Percentiles rank a stretch among this genome's conserved stretches.
These are phyloP conservation scores for Ornithoptera priamus DNA, from an alignment of 2,888 invertebrate genomes.

Conservation along the genomic window DNA sequence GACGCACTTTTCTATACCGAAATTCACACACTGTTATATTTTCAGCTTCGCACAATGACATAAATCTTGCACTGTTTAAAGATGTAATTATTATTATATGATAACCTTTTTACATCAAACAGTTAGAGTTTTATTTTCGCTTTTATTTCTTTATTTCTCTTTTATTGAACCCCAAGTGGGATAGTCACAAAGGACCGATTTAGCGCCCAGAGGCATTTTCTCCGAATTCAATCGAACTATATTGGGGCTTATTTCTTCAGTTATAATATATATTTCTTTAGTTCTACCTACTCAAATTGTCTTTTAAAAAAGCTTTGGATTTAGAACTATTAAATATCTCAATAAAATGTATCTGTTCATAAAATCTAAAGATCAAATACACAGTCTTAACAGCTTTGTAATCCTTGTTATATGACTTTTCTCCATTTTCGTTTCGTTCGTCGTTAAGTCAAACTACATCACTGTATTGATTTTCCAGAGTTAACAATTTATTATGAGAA, in stretches of 20 bases:
- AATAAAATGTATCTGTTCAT: neutral
- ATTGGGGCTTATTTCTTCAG: too few relatives aligned
- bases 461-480: too few relatives aligned
- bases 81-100: neutral
- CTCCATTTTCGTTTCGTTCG: too few relatives aligned
- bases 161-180: neutral
- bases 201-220: neutral
- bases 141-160: neutral
- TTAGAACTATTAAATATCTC: neutral
- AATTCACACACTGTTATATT: neutral
- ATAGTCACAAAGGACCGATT: neutral
- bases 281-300: neutral
- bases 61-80: neutral
- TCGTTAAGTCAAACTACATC: too few relatives aligned
- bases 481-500: too few relatives aligned
- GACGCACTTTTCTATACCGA: too few relatives aligned
- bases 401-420: too few relatives aligned
- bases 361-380: too few relatives aligned
- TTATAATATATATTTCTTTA: neutral
- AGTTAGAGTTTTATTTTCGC: neutral
- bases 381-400: too few relatives aligned
- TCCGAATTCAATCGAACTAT: neutral
- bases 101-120: neutral
- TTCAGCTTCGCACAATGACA: too few relatives aligned
- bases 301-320: neutral